Percentiles rank a stretch among this genome's conserved stretches.
Conservation (phyloP, 2,888 invertebrate genomes). For the Abrostola tripartita region DNA sequence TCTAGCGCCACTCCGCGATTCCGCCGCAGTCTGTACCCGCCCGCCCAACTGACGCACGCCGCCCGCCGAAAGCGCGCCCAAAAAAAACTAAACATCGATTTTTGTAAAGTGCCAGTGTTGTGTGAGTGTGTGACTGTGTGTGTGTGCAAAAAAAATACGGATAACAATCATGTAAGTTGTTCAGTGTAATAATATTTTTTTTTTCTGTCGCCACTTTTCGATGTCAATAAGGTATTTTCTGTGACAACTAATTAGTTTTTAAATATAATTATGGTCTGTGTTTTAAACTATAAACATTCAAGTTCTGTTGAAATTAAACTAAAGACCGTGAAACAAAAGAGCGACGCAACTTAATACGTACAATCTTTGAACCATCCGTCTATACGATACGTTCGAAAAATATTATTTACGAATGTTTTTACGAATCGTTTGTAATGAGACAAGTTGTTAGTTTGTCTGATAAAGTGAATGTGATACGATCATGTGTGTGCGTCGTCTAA, state of each 20-base stretch:
- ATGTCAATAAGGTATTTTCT: slow-evolving; percentile 6
- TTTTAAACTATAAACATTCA: not conserved
- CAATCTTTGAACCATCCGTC: no score
- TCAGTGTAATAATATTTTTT: slow-evolving; percentile 26
- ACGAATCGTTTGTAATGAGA: slow-evolving; percentile 6
- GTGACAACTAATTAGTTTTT: slow-evolving; percentile 7
- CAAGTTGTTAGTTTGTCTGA: slow-evolving; percentile 18
- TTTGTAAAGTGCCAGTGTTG: slow-evolving; percentile 60
- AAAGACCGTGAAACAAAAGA: no score
- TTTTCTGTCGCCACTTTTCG: slow-evolving; percentile 20
- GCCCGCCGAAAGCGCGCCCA: slow-evolving; percentile 44
- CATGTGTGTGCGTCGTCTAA: slow-evolving; percentile 33
- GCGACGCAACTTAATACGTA: no score
- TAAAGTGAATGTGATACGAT: slow-evolving; percentile 34
- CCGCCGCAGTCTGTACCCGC: slow-evolving; percentile 62
- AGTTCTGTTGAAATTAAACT: no score
- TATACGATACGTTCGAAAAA: no score
- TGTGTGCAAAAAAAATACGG: slow-evolving; percentile 56
- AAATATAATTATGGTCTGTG: not conserved
- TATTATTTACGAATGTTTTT: not conserved
- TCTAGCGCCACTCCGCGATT: slow-evolving; percentile 58
- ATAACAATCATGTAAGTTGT: slow-evolving; percentile 55
- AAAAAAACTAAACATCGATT: slow-evolving; percentile 63
- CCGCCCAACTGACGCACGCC: slow-evolving; percentile 54
- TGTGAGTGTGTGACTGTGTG: slow-evolving; percentile 60